Evolutionary conservation across 2,113 vertebrate genomes (phyloP).

Genomic region (Tyto alba): DNA sequence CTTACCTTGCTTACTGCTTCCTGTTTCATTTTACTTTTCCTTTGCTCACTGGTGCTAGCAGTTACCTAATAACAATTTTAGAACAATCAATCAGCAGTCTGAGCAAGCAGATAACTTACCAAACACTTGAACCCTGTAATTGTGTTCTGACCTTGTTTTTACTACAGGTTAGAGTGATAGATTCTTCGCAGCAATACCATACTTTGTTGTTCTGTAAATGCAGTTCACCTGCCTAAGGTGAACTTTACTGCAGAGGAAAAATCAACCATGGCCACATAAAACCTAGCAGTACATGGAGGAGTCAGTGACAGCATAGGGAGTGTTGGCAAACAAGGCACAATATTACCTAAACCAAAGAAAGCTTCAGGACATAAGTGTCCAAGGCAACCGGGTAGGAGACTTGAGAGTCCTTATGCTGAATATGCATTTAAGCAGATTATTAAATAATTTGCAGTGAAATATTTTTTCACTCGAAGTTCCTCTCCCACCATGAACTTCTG

Average conservation of each 20-base stretch:
- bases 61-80: slow-evolving; percentile 33
- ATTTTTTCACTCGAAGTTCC: slow-evolving; percentile 34
- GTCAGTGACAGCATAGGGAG: not conserved
- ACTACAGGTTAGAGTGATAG: slow-evolving; percentile 27
- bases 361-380: not conserved
- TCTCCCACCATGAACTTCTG: slow-evolving; percentile 8
- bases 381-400: not conserved
- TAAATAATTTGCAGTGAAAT: slow-evolving; percentile 28
- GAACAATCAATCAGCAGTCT: slow-evolving; percentile 35
- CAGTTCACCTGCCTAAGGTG: slow-evolving; percentile 1
- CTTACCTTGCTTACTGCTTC: not conserved
- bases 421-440: slow-evolving; percentile 29
- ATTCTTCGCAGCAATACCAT: not conserved
- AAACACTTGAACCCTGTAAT: slow-evolving; percentile 61
- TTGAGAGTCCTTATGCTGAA: not conserved
- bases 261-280: not conserved
- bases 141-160: slow-evolving; percentile 51
- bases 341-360: not conserved
- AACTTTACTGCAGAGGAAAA: not conserved
- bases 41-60: not conserved
- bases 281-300: not conserved
- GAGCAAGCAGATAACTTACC: slow-evolving; percentile 50
- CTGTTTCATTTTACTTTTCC: not conserved
- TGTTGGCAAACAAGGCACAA: not conserved
- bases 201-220: slow-evolving; percentile 9